These are phyloP conservation scores for Malurus cyaneus DNA, from an alignment of 2,113 vertebrate species.

Conservation along the genomic window DNA sequence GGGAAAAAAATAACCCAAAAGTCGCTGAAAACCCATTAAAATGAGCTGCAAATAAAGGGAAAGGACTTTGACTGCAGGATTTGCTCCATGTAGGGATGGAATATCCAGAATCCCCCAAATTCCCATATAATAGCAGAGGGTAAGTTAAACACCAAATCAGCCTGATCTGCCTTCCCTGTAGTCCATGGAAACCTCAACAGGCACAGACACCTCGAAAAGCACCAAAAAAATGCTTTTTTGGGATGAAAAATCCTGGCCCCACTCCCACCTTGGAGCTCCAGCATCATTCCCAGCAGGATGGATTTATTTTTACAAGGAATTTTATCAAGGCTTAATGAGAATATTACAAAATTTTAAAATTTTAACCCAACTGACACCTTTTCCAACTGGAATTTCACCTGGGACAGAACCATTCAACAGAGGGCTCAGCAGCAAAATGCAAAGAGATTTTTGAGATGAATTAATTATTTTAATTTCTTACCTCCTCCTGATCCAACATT, in stretches of 20 bases:
- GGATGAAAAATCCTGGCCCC: background rate
- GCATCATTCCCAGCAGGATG: background rate
- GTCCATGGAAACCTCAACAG: background rate
- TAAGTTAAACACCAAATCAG: too few relatives aligned
- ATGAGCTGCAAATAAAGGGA: background rate
- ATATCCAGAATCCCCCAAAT: background rate
- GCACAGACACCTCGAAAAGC: background rate
- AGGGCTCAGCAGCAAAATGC: background rate
- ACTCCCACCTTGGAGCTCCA: background rate
- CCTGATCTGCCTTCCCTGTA: background rate
- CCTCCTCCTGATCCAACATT: constrained; percentile 96
- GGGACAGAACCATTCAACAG: background rate
- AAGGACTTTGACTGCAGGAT: background rate
- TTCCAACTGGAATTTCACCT: background rate
- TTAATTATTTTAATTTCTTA: constrained; percentile 46
- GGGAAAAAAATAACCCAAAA: background rate
- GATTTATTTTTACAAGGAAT: background rate
- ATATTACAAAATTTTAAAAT: background rate
- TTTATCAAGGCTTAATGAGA: background rate
- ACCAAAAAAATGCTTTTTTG: too few relatives aligned
- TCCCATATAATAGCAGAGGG: too few relatives aligned
- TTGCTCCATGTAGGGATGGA: rapidly evolving
- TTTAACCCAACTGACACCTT: background rate
- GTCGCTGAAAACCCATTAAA: rapidly evolving
- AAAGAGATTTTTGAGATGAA: background rate